These are phyloP conservation scores for Monochamus saltuarius DNA, from an alignment of 1,140 invertebrate species.

Conservation along the genomic window DNA sequence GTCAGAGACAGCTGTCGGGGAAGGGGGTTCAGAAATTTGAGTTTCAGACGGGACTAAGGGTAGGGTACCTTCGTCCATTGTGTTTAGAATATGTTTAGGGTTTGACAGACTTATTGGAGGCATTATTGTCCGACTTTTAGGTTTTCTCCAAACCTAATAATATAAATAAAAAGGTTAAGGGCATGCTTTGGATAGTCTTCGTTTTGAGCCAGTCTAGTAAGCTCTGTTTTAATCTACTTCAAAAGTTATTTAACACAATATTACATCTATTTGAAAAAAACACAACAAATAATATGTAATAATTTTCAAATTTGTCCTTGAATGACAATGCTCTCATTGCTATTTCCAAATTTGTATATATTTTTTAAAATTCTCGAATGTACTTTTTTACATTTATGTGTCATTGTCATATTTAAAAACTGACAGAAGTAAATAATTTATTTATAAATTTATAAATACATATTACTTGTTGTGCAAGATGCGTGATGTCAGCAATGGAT, in stretches of 20 bases:
- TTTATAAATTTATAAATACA: no score
- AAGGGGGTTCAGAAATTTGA: constrained; percentile 53
- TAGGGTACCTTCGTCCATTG: constrained; percentile 47
- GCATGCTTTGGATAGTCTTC: constrained; percentile 27
- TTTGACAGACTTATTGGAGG: constrained; percentile 60
- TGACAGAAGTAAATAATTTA: no score
- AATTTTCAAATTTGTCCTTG: not conserved
- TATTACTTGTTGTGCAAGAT: no score
- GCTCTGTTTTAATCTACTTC: constrained; percentile 8
- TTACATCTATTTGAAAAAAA: not conserved
- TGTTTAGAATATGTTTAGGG: constrained; percentile 57
- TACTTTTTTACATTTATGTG: no score
- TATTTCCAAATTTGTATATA: no score
- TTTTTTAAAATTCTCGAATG: no score
- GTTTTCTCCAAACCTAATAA: constrained; percentile 72
- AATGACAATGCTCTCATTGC: no score
- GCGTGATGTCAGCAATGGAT: not conserved
- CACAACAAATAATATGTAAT: no score
- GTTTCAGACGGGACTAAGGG: constrained; percentile 55
- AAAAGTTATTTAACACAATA: not conserved
- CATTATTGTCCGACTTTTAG: constrained; percentile 72
- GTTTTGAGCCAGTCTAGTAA: constrained; percentile 3
- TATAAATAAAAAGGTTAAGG: constrained; percentile 42
- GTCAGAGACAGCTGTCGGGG: constrained; percentile 54
- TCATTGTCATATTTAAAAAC: no score